These are phyloP conservation scores for Luscinia megarhynchos DNA, from an alignment of 2,797 vertebrate species.

Conservation along the genomic window DNA sequence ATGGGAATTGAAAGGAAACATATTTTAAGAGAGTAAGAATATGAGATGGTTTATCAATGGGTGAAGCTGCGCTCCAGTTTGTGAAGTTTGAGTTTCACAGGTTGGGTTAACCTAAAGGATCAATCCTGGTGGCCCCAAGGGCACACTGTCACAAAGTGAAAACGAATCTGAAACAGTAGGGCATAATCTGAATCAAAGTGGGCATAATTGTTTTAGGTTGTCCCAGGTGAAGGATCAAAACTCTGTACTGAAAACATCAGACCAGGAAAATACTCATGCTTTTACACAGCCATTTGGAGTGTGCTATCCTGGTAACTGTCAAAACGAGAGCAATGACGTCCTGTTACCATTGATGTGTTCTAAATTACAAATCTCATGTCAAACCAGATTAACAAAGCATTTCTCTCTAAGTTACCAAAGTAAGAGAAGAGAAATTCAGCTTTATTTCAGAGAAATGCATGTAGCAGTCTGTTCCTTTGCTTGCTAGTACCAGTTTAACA, in stretches of 20 bases:
- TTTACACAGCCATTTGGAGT: background rate
- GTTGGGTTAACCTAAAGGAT: background rate
- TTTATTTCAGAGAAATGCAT: background rate
- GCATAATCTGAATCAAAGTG: background rate
- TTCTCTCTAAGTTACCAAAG: background rate
- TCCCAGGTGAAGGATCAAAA: background rate
- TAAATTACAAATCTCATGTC: background rate
- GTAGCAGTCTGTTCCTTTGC: background rate
- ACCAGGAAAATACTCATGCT: background rate
- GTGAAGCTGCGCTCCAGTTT: background rate
- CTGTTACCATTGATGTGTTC: background rate
- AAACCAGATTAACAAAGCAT: background rate
- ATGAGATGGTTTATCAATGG: background rate
- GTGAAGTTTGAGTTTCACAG: background rate
- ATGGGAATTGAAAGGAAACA: background rate
- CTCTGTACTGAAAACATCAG: background rate
- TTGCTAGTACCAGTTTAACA: background rate
- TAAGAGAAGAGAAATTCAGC: background rate
- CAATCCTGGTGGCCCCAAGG: no score
- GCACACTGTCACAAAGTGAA: background rate
- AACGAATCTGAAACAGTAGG: rapidly evolving
- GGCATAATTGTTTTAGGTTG: background rate
- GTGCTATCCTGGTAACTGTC: background rate
- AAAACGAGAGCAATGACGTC: background rate
- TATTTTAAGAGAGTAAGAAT: background rate